phyloP scores from a whole-genome alignment of 1,140 invertebrate genomes.

The Rhynchophorus ferrugineus region DNA sequence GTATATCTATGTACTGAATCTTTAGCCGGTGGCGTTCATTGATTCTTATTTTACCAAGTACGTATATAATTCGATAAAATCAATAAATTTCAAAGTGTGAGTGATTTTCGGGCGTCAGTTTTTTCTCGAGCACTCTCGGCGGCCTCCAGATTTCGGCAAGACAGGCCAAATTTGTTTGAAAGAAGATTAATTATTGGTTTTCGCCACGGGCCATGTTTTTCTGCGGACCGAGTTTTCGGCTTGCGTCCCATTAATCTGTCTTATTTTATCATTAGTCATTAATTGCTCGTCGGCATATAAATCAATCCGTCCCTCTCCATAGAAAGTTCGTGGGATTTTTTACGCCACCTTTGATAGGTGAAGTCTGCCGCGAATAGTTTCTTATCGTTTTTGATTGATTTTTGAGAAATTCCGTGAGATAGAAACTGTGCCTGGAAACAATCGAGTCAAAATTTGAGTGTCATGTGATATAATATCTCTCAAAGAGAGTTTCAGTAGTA shows the following conservation, averaged over 20 bases:
- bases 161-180: slow-evolving; percentile 4
- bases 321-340: neutral
- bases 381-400: too few species aligned
- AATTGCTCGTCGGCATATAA: slow-evolving; percentile 1
- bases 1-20: too few species aligned
- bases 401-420: too few species aligned
- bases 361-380: neutral
- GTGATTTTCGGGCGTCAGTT: neutral
- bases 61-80: neutral
- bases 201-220: neutral
- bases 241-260: slow-evolving; percentile 5
- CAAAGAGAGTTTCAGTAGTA: too few species aligned
- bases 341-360: neutral
- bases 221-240: neutral
- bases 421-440: too few species aligned
- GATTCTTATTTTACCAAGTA: too few species aligned
- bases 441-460: too few species aligned
- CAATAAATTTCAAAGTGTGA: neutral
- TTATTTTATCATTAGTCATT: slow-evolving; percentile 5
- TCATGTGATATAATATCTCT: too few species aligned
- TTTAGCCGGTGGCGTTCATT: too few species aligned
- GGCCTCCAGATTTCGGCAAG: neutral
- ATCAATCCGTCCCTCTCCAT: neutral
- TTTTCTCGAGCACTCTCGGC: neutral
- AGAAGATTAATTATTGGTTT: slow-evolving; percentile 9